Base-by-base conservation (phyloP, 2,797 vertebrate genomes). In the Pogoniulus pusillus region DNA sequence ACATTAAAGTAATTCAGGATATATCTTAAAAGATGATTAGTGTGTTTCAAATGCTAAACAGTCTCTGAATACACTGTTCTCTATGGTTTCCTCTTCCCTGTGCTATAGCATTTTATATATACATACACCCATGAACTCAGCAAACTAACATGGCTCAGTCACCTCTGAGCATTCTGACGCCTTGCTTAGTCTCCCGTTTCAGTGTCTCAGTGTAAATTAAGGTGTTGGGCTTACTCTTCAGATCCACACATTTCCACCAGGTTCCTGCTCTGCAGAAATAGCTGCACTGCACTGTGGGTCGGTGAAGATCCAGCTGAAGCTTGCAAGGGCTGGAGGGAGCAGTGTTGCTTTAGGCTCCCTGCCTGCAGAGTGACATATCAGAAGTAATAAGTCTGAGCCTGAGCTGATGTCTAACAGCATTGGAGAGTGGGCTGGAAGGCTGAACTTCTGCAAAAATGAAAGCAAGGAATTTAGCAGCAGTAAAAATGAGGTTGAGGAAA, bases 341-440 rank as follows among this genome's bases (percentile, higher is more conserved):
- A 26, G 75, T 95, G 93, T 96, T 96, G 86, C 88, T 95, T 96
- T 96, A 96, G 95, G 95, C 90, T 94, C 86, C 63, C 63, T 95
- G 94, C 95, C 95, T 90, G 82, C 5, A 10, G 70, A 93, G 70
- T 83, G 94, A 96, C 95, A 95, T 92, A 95, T 96, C 95, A 96
- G 91, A 85, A 96, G 86, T 69, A 91, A 93, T 94, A 96, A 96
- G 90, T 95, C 91, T 96, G 91, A 94, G 94, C 79, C 78, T 18
- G 63, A 85, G 71, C 88, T 93, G 90, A 91, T 91, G 94, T 93
- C 91, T 92, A 90, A 87, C 86, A 93, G 88, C 84, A 54, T 90
- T 0, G 37, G 90, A 55, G 90, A 90, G 76, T 0, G 1, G 93
- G 75, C 82, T 96, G 93, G 93, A 81, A 93, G 90, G 90, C 91